Evolutionary conservation across 2,888 invertebrate species (phyloP).

Genomic region (Piscicola geometra): DNA sequence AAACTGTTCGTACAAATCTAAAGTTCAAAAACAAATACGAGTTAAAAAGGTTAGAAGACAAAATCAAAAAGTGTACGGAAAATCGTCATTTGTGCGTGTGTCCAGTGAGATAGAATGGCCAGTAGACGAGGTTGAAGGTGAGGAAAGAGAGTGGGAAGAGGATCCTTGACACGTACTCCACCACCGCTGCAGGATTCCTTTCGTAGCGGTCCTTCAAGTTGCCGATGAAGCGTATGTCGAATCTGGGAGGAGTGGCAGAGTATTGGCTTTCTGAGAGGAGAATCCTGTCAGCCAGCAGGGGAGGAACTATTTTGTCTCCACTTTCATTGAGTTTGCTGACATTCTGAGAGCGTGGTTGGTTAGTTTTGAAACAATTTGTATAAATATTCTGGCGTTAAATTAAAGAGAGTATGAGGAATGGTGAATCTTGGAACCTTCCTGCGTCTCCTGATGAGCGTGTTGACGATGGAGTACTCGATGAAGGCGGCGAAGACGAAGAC

Average conservation of each 20-base stretch:
- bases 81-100: background rate
- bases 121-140: constrained; percentile 40
- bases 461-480: constrained; percentile 40
- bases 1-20: too few species aligned
- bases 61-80: background rate
- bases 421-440: constrained; percentile 21
- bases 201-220: constrained; percentile 17
- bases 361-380: too few species aligned
- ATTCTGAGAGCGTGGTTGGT: too few species aligned
- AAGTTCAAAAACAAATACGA: background rate
- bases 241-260: too few species aligned
- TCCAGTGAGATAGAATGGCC: constrained; percentile 37
- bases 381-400: too few species aligned
- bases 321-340: too few species aligned
- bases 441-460: constrained; percentile 33
- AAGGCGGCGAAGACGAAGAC: constrained; percentile 38
- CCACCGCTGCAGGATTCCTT: constrained; percentile 21
- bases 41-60: too few species aligned
- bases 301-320: too few species aligned
- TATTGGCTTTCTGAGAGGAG: too few species aligned
- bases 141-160: constrained; percentile 39
- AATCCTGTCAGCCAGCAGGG: too few species aligned
- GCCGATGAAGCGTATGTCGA: background rate
- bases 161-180: constrained; percentile 38
- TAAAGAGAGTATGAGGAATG: too few species aligned